Evolutionary conservation across 2,797 vertebrate genomes (phyloP), one percentile per base, ranked within the genome.

Genomic region (Pachyuromys duprasi): DNA sequence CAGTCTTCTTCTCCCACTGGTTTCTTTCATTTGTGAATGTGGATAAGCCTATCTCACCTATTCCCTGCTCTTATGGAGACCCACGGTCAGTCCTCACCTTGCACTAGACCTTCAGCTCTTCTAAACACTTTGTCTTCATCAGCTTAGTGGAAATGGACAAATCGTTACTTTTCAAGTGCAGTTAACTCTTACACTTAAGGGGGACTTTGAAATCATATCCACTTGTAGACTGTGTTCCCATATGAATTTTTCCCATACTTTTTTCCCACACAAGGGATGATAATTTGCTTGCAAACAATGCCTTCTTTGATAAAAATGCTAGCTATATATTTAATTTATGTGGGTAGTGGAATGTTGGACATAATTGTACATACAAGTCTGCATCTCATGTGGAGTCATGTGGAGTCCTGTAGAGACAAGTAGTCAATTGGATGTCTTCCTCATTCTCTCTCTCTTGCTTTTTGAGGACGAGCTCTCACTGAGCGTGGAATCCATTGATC

Each of bases 131-230:
- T 8, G 17, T 62, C 81, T 78, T 78, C 75, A 87, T 84, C 17
- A 57, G 49, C 20, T 90, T 92, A 87, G 65, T 49, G 33, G 28
- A 84, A 74, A 75, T 62, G 86, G 3, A 39, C 14, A 95, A 95
- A 17, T 33, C n/a, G 84, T 20, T 33, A 39, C 15, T 79, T 90
- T 90, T 62, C 75, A 62, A 65, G 57, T 7, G 74, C 62, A 84
- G 14, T 88, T 93, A 72, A 49, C 49, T 45, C 62, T 90, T 72
- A 39, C 2, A 70, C 22, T 78, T 82, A 86, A 53, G 36, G 8
- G 53, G 24, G 17, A 18, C 13, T 22, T 65, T 75, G 72, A 60
- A 90, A 62, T 45, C 49, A 75, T 7, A 67, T 55, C 72, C 17
- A 70, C n/a, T 74, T 55, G 39, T 2, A 80, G 3, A 93, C 53